These are phyloP conservation scores for Telenomus remus DNA, from an alignment of 1,140 invertebrate genomes.

Conservation along the genomic window DNA sequence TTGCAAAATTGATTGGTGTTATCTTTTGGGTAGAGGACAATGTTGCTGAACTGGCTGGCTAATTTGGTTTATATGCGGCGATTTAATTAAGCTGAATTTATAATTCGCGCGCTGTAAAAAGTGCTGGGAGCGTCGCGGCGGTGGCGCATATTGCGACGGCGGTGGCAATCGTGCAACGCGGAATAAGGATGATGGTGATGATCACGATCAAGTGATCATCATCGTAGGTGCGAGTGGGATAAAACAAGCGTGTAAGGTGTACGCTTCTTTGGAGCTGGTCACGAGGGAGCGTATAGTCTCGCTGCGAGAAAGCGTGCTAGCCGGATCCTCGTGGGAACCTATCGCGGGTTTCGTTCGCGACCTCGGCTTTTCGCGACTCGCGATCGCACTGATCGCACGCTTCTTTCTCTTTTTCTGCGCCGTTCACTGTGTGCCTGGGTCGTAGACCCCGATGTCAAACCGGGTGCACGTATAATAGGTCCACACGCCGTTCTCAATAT, in stretches of 20 bases:
- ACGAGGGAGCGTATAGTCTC: constrained; percentile 48
- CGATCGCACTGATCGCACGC: constrained; percentile 57
- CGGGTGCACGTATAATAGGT: constrained; percentile 45
- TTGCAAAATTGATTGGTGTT: too few species aligned
- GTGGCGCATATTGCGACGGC: not conserved
- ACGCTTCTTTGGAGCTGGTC: constrained; percentile 42
- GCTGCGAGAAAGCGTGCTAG: constrained; percentile 55
- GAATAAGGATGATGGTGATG: constrained; percentile 26
- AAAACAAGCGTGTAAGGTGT: constrained; percentile 56
- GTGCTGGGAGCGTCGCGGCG: too few species aligned
- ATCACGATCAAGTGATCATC: constrained; percentile 19
- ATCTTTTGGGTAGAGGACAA: too few species aligned
- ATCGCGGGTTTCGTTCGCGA: constrained; percentile 57
- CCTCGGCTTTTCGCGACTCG: constrained; percentile 60
- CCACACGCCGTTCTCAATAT: constrained; percentile 25
- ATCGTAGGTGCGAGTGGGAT: constrained; percentile 44
- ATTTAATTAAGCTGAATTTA: too few species aligned
- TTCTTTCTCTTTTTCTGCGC: constrained; percentile 36
- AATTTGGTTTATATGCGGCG: too few species aligned
- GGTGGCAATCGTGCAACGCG: constrained; percentile 28
- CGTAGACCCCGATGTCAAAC: constrained; percentile 49
- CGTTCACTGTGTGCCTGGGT: constrained; percentile 20
- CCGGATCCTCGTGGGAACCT: constrained; percentile 64
- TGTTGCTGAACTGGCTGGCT: too few species aligned
- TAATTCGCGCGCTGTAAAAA: too few species aligned